phyloP scores from a whole-genome alignment of 2,113 vertebrate genomes.

The Cyprinodon tularosa region DNA sequence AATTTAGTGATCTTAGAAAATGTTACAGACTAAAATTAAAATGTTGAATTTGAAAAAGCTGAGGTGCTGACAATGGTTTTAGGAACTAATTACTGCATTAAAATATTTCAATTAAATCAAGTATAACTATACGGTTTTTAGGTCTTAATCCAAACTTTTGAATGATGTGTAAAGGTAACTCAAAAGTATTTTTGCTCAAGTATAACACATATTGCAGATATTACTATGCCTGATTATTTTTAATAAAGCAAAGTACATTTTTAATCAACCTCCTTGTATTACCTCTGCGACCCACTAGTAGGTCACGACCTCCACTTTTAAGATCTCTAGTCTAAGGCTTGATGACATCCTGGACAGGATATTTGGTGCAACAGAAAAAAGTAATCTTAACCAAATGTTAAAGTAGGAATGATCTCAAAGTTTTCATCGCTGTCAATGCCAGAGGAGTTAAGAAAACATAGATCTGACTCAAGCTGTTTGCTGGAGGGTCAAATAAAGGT shows the following conservation, averaged over 20 bases:
- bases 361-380: conserved; percentile 27
- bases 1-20: conserved; percentile 39
- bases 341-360: conserved; percentile 56
- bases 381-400: conserved; percentile 68
- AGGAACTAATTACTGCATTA: no score
- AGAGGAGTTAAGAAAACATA: conserved; percentile 78
- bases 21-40: conserved; percentile 65
- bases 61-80: conserved; percentile 17
- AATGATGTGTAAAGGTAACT: no score
- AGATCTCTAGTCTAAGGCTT: conserved; percentile 38
- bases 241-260: no score
- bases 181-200: no score
- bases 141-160: no score
- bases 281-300: no score
- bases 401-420: conserved; percentile 71
- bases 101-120: no score
- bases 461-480: conserved; percentile 54
- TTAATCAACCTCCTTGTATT: no score
- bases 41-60: conserved; percentile 62
- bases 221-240: no score
- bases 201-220: no score
- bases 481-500: conserved; percentile 49
- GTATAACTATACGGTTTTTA: no score
- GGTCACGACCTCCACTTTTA: no score
- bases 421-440: conserved; percentile 66